These are phyloP conservation scores for Montipora efflorescens DNA, from an alignment of 64 coral and sea anemone species.

Conservation along the genomic window DNA sequence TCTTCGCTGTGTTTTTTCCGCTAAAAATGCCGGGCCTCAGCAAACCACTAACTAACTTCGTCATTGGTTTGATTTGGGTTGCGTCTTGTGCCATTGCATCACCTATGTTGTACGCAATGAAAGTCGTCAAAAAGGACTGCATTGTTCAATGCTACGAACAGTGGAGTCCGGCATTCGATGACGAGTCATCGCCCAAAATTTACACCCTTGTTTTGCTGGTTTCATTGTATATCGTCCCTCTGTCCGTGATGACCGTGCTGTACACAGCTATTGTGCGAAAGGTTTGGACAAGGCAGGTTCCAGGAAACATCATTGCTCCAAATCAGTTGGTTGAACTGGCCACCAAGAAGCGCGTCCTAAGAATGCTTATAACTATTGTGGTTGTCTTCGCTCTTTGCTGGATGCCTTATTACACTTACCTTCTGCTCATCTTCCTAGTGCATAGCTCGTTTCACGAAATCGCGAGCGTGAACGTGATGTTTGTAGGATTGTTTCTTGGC, in stretches of 20 bases:
- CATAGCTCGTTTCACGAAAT: neutral
- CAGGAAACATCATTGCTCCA: conserved; percentile 29
- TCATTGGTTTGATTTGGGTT: conserved; percentile 40
- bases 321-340: neutral
- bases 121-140: neutral
- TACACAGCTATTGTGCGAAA: conserved; percentile 65
- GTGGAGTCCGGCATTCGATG: conserved; percentile 7
- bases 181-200: neutral
- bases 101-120: conserved; percentile 47
- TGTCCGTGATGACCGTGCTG: conserved; percentile 27
- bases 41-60: neutral
- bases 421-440: neutral
- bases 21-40: conserved; percentile 33
- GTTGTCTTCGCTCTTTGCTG: conserved; percentile 65
- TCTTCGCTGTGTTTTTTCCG: conserved; percentile 47
- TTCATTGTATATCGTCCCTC: conserved; percentile 38
- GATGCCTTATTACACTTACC: conserved; percentile 58
- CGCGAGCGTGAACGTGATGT: neutral
- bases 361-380: conserved; percentile 69
- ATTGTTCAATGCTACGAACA: conserved; percentile 29
- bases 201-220: conserved; percentile 51
- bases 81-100: conserved; percentile 2
- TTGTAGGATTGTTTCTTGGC: conserved; percentile 39
- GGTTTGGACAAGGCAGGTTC: conserved; percentile 61
- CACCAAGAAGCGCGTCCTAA: conserved; percentile 51